Conservation (phyloP, 2,797 vertebrate species). For the Clarias laeviceps region DNA sequence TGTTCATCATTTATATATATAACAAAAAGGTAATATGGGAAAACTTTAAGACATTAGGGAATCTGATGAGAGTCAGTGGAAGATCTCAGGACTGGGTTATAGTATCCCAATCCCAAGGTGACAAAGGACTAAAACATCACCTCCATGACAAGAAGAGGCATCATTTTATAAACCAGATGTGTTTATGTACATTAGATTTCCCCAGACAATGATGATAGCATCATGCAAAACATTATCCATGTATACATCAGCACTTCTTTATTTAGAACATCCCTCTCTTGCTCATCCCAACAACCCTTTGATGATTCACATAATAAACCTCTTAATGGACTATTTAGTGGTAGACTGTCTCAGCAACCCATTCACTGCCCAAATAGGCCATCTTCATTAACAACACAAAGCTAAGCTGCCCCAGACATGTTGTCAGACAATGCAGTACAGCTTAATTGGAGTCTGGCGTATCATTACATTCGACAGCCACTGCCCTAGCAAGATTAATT, state of each 20-base stretch:
- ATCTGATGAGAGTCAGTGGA: neutral
- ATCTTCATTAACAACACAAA: conserved; percentile 53
- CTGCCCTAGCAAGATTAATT: conserved; percentile 55
- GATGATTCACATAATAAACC: conserved; percentile 46
- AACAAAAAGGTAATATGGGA: neutral
- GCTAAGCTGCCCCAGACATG: conserved; percentile 32
- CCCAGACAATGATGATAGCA: neutral
- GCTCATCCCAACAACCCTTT: conserved; percentile 2
- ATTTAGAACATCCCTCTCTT: neutral
- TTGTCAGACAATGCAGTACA: conserved; percentile 49
- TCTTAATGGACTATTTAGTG: conserved; percentile 52
- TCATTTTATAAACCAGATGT: neutral
- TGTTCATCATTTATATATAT: neutral
- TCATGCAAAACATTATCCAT: neutral
- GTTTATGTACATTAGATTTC: neutral
- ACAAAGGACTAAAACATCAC: neutral
- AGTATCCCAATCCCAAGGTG: neutral
- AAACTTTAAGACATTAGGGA: neutral
- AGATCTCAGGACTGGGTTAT: neutral
- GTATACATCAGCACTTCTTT: neutral
- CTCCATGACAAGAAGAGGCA: neutral
- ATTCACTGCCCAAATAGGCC: conserved; percentile 46
- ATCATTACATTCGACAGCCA: conserved; percentile 43
- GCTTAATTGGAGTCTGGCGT: conserved; percentile 52
- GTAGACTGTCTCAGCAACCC: conserved; percentile 36